These are phyloP conservation scores for Philopotamus ludificatus DNA, from an alignment of 1,140 invertebrate genomes.

Conservation along the genomic window DNA sequence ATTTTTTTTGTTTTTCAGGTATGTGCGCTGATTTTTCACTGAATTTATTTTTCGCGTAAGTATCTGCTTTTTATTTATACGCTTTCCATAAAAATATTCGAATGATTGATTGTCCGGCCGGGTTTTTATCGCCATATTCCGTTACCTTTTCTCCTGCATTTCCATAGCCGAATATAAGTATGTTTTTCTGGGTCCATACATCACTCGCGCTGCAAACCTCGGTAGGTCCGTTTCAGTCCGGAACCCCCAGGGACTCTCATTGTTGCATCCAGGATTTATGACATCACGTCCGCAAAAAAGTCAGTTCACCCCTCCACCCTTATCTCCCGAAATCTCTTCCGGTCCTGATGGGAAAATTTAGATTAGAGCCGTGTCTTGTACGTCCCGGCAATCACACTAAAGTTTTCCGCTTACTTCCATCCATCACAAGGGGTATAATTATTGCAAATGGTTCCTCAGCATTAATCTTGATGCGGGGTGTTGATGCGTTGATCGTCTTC, in stretches of 20 bases:
- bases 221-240: not conserved
- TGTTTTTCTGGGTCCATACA: not conserved
- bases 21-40: no score
- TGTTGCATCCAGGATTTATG: slow-evolving; percentile 18
- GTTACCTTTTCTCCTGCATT: not conserved
- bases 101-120: not conserved
- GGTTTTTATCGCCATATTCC: not conserved
- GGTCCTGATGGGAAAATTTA: not conserved
- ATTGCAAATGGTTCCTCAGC: not conserved
- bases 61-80: no score
- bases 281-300: slow-evolving; percentile 10
- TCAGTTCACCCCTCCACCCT: not conserved
- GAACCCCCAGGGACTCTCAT: slow-evolving; percentile 5
- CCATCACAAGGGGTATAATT: no score
- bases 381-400: no score
- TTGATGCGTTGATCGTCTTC: no score
- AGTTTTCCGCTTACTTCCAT: no score
- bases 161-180: not conserved
- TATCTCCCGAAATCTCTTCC: not conserved
- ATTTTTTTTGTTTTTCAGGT: no score
- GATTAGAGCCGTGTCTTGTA: not conserved
- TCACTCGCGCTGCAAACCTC: not conserved
- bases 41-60: no score
- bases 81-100: not conserved
- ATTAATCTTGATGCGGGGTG: not conserved